Base-by-base conservation (phyloP, 2,888 invertebrate species). In the Luperina nickerlii region DNA sequence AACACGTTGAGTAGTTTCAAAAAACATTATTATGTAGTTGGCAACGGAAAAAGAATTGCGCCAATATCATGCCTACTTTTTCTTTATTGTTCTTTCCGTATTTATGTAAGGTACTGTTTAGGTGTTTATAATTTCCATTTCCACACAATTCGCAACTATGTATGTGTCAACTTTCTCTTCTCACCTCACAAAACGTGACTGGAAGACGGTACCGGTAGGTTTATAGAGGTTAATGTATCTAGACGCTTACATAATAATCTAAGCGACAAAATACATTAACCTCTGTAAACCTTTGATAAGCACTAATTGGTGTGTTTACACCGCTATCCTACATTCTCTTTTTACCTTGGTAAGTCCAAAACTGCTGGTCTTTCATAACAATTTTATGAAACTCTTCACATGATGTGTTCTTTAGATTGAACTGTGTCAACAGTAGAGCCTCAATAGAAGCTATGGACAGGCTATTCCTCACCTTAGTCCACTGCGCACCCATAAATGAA, bases 241-340 rank as follows among this genome's bases (percentile, higher is more conserved):
- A 45, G 45, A 11, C 45, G 11, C 45, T 11, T 45, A 45, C 9
- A 9, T 45, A 1, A 45, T 45, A 62, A 84, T 74, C 74, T 84
- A 76, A 83, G 69, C 38, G 1, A 48, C 68, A 63, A 65, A 9
- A 45, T 42, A 70, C 62, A 72, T 77, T 74, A 77, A 80, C 84
- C 71, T 80, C 45, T 72, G 8, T 51, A 74, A 72, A 84, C 71
- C 67, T 42, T 27, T 54, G 76, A 84, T 77, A 76, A 84, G 32
- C 18, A 72, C 20, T 69, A 65, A 65, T 72, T 80, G 51, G 0
- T 57, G 20, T 77, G 73, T 70, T 75, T 62, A 69, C 77, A 63
- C 4, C 67, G 15, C 38, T 70, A 67, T 70, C 63, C 11, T 57
- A 11, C 3, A 15, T 18, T 57, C 13, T 57, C 9, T 24, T 48